These are phyloP conservation scores for Eilema caniola DNA, from an alignment of 2,888 invertebrate species.

Conservation along the genomic window DNA sequence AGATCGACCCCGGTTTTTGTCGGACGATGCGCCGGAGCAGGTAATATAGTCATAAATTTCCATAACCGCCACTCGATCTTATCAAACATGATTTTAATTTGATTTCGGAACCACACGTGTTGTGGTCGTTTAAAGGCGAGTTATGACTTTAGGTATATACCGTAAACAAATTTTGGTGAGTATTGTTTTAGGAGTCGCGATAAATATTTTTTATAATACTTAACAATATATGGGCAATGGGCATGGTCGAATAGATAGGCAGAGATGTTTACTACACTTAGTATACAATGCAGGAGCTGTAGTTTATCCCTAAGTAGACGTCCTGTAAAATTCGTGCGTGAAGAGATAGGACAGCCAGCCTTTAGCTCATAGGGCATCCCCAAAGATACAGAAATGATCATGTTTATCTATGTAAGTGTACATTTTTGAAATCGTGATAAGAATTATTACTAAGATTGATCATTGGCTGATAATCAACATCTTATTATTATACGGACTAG, in stretches of 20 bases:
- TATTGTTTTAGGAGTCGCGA: conserved; percentile 10
- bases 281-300: too few relatives aligned
- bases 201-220: background rate
- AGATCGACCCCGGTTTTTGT: conserved; percentile 81
- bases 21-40: conserved; percentile 83
- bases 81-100: conserved; percentile 87
- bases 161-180: conserved; percentile 12
- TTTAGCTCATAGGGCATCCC: too few relatives aligned
- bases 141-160: conserved; percentile 78
- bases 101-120: conserved; percentile 86
- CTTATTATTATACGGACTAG: too few relatives aligned
- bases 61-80: conserved; percentile 87
- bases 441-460: too few relatives aligned
- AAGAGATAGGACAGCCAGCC: too few relatives aligned
- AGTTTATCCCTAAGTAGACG: too few relatives aligned
- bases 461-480: too few relatives aligned
- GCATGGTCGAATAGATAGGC: background rate
- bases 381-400: too few relatives aligned
- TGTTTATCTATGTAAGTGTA: too few relatives aligned
- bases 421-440: too few relatives aligned
- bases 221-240: background rate
- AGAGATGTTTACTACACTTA: background rate
- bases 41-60: conserved; percentile 88
- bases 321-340: too few relatives aligned
- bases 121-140: conserved; percentile 76